Percentiles rank a stretch among this genome's conserved stretches.
phyloP scores from a whole-genome alignment of 2,797 vertebrate genomes.

The Gallinago solitaria region DNA sequence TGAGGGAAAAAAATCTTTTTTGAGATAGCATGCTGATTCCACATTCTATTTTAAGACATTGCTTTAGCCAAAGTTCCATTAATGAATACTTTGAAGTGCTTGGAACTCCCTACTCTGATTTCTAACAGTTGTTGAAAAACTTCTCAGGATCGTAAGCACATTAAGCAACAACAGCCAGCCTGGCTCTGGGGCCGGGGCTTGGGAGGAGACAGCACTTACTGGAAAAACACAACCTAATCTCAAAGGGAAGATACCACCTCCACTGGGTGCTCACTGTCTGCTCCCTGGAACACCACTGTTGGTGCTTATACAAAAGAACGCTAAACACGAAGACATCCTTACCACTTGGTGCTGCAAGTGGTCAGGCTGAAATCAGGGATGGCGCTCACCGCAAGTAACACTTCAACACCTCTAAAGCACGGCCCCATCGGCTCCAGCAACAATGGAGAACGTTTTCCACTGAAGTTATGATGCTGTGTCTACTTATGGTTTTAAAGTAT shows the following conservation, averaged over 20 bases:
- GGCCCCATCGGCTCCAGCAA: neutral
- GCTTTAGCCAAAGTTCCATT: constrained; percentile 48
- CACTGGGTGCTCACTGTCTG: neutral
- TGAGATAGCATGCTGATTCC: constrained; percentile 16
- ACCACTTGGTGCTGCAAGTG: neutral
- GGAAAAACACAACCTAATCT: neutral
- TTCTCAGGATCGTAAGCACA: neutral
- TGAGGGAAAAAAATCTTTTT: neutral
- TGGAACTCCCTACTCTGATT: neutral
- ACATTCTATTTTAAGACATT: constrained; percentile 28
- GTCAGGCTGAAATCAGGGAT: rapidly evolving
- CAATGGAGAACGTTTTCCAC: neutral
- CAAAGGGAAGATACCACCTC: neutral
- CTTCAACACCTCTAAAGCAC: neutral
- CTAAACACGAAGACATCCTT: neutral
- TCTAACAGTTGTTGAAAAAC: neutral
- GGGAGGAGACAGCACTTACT: neutral
- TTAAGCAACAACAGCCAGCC: neutral
- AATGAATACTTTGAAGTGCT: constrained; percentile 7
- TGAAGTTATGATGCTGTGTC: neutral
- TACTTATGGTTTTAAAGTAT: neutral
- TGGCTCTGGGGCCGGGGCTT: neutral
- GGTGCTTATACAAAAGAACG: neutral
- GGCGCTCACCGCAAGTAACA: rapidly evolving
- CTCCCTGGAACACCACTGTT: neutral